These are phyloP conservation scores for Adelphocoris suturalis DNA, from an alignment of 2,888 invertebrate genomes.

Conservation along the genomic window DNA sequence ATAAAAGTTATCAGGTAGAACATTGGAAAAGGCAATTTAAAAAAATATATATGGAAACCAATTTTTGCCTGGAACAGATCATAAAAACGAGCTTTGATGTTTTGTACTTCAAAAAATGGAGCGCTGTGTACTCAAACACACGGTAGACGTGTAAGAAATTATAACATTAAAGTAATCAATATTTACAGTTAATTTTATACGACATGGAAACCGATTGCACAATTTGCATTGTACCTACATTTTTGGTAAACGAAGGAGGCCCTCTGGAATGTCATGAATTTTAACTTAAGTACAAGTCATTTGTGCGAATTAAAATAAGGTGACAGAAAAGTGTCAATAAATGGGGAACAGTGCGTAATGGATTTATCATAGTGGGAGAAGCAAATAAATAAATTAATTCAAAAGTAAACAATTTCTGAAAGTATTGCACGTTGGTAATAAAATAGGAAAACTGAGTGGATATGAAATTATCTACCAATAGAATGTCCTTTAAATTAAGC, in stretches of 20 bases:
- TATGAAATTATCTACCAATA: too few species aligned
- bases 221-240: neutral
- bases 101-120: neutral
- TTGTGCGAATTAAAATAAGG: neutral
- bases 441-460: too few species aligned
- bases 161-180: neutral
- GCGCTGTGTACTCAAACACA: neutral
- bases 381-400: too few species aligned
- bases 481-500: too few species aligned
- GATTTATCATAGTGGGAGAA: neutral
- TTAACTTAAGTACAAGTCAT: constrained; percentile 7
- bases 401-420: too few species aligned
- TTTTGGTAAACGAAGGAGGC: constrained; percentile 8
- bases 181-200: neutral
- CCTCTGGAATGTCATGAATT: constrained; percentile 38
- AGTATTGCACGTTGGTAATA: too few species aligned
- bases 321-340: neutral
- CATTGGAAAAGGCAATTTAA: too few species aligned
- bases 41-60: too few species aligned
- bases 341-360: neutral
- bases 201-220: neutral
- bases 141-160: neutral
- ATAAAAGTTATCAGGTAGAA: too few species aligned
- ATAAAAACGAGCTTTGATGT: too few species aligned
- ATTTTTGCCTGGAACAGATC: too few species aligned